Conservation (phyloP, 2,888 invertebrate genomes). For the Lysandra coridon region DNA sequence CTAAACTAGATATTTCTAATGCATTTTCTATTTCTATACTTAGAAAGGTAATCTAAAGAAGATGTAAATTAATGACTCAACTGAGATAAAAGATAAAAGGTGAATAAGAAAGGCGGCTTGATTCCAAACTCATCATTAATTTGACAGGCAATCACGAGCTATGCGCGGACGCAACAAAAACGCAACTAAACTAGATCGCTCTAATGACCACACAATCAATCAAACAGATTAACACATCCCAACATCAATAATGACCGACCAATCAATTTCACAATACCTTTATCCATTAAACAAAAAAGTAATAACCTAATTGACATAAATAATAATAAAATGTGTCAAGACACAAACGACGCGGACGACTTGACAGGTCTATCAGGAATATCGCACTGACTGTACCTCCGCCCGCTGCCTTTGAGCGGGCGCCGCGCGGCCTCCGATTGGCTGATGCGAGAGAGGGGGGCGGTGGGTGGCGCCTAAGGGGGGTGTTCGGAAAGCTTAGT, state of each 20-base stretch:
- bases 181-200: slow-evolving; percentile 76
- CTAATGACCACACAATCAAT: slow-evolving; percentile 76
- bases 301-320: slow-evolving; percentile 81
- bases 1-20: background rate
- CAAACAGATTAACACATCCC: slow-evolving; percentile 78
- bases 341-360: slow-evolving; percentile 76
- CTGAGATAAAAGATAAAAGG: background rate
- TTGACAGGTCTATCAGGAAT: slow-evolving; percentile 78
- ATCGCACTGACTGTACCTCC: slow-evolving; percentile 65
- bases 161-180: slow-evolving; percentile 50
- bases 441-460: slow-evolving; percentile 49
- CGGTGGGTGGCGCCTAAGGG: slow-evolving; percentile 50
- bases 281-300: slow-evolving; percentile 80
- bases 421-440: slow-evolving; percentile 53
- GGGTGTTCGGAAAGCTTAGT: slow-evolving; percentile 70
- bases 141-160: slow-evolving; percentile 59
- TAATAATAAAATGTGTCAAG: slow-evolving; percentile 80
- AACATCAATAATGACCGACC: slow-evolving; percentile 79
- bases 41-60: background rate
- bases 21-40: background rate
- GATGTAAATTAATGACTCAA: slow-evolving; percentile 5
- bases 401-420: slow-evolving; percentile 48
- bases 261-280: slow-evolving; percentile 80
- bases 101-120: slow-evolving; percentile 24
- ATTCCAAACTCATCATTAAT: slow-evolving; percentile 41